These are phyloP conservation scores for Anabas testudineus DNA, from an alignment of 2,797 vertebrate genomes.

Conservation along the genomic window DNA sequence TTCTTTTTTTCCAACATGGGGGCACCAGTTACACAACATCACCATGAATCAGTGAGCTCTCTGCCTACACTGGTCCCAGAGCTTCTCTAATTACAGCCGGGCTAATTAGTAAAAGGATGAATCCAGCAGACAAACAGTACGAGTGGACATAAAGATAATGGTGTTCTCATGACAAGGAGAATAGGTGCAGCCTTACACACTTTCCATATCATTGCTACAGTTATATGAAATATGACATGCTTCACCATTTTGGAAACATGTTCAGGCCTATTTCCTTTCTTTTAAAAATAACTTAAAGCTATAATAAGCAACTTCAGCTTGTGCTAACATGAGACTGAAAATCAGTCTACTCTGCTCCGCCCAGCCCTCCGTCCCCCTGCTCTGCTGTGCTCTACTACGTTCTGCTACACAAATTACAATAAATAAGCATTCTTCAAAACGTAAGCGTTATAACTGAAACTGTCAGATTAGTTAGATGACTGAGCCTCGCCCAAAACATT, in stretches of 20 bases:
- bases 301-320: no score
- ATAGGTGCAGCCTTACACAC: background rate
- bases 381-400: no score
- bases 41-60: conserved; percentile 19
- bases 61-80: conserved; percentile 39
- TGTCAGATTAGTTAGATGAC: no score
- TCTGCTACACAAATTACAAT: no score
- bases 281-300: no score
- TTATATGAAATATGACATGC: no score
- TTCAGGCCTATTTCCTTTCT: background rate
- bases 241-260: background rate
- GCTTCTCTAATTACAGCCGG: conserved; percentile 2
- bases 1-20: conserved; percentile 19
- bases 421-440: no score
- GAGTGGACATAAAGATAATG: background rate
- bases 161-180: background rate
- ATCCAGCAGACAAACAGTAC: background rate
- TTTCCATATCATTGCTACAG: background rate
- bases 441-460: no score
- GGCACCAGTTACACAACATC: conserved; percentile 26
- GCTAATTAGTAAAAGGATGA: conserved; percentile 28
- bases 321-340: no score
- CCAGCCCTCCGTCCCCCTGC: no score
- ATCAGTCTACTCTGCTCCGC: no score
- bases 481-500: no score